A percentile compares a stretch with the other conserved stretches of the same genome.
These are phyloP conservation scores for Leptoclinus maculatus DNA, from an alignment of 2,797 vertebrate species.

Conservation along the genomic window DNA sequence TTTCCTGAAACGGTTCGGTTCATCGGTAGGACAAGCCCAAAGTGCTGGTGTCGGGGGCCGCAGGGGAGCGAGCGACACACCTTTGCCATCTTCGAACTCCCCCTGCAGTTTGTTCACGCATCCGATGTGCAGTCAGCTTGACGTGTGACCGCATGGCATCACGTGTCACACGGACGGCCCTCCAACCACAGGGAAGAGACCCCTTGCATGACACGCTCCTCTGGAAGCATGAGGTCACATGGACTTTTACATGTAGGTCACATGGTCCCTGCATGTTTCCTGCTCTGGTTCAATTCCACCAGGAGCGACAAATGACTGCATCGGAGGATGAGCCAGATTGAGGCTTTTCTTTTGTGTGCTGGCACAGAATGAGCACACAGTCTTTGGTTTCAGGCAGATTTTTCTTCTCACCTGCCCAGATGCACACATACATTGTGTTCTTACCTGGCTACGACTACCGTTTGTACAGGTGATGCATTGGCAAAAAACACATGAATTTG, in stretches of 20 bases:
- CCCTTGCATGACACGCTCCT: slow-evolving; percentile 51
- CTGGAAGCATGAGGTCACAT: slow-evolving; percentile 61
- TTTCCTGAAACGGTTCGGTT: slow-evolving; percentile 60
- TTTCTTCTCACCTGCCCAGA: slow-evolving; percentile 22
- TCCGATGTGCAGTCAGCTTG: slow-evolving; percentile 82
- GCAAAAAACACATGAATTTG: slow-evolving; percentile 12
- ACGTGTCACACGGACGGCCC: slow-evolving; percentile 66
- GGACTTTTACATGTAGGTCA: slow-evolving; percentile 71
- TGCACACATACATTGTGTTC: background rate
- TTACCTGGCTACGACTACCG: slow-evolving; percentile 10
- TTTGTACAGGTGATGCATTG: slow-evolving; percentile 27
- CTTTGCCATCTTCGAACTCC: slow-evolving; percentile 68
- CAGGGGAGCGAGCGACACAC: slow-evolving; percentile 61
- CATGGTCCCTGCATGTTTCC: slow-evolving; percentile 45
- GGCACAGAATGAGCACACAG: background rate
- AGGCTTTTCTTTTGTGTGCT: background rate
- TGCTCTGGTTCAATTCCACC: slow-evolving; percentile 34
- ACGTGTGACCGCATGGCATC: slow-evolving; percentile 69
- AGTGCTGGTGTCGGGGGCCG: slow-evolving; percentile 58
- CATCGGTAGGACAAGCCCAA: slow-evolving; percentile 49
- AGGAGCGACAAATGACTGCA: slow-evolving; percentile 27
- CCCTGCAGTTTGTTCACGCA: slow-evolving; percentile 75
- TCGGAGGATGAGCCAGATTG: slow-evolving; percentile 20
- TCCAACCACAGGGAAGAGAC: slow-evolving; percentile 61
- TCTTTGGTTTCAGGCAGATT: slow-evolving; percentile 17